Base-by-base conservation (phyloP, 2,888 invertebrate species). In the Lepidocyrtinus sp. region DNA sequence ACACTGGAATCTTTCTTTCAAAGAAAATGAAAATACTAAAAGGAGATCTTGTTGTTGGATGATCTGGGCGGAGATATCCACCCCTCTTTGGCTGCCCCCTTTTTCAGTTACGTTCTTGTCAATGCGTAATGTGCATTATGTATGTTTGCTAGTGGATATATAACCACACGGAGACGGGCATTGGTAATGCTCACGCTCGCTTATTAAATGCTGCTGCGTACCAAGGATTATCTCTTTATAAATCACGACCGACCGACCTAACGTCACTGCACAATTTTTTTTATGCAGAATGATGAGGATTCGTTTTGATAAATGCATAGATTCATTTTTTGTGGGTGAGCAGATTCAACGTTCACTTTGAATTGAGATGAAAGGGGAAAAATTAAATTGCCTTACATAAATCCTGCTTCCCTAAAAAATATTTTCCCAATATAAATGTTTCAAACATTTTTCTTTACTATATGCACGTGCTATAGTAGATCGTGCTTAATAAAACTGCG, bases 61-160 rank as follows among this genome's bases (percentile, higher is more conserved):
- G 71, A 81, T 75, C 72, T 71, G 81, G 81, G 81, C 81, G 81
- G 81, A 81, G 81, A 81, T 72, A 81, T 72, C 75, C 81, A 72
- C 72, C 81, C 81, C 75, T 81, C 72, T 55, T 75, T 67, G 55
- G 71, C 80, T 75, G 80, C 80, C 80, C 75, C 80, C 55, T 55
- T 71, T 79, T 80, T 80, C 75, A 71, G 36, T 46, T 69, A 50
- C 59, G 74, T 69, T 74, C 61, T 72, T 26, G 25, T 19, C 65
- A 36, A 25, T 65, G 70, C 59, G 17, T 70, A 46, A 72, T 63
- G 25, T 59, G 62, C 17, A 21, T 46, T 36, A 5, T 36, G 27
- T 25, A 21, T 71, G 62, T 61, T 27, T 62, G 2, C 27, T 17
- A 0, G 15, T 59, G 19, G n/a, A 45, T 69, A 26, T 2, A 25